phyloP scores from a whole-genome alignment of 1,140 invertebrate genomes.

The Pseudomyrmex concolor region DNA sequence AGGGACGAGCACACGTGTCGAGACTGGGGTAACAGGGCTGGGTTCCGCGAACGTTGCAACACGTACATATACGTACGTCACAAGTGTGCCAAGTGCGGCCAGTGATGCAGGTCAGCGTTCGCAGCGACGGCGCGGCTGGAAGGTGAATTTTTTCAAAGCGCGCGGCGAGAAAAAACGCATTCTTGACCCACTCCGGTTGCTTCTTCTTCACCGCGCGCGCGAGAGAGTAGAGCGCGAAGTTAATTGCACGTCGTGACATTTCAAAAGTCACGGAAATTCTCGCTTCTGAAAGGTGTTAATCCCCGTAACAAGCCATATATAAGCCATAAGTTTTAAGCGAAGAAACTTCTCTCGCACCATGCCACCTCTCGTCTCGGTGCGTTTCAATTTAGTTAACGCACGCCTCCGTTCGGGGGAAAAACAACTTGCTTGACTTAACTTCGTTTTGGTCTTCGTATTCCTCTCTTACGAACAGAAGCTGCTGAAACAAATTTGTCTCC shows the following conservation, averaged over 20 bases:
- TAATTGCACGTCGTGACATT: conserved; percentile 1
- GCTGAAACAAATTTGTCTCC: conserved; percentile 21
- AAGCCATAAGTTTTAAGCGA: background rate
- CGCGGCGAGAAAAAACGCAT: background rate
- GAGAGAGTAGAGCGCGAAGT: background rate
- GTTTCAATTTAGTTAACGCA: conserved; percentile 45
- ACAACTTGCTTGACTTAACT: conserved; percentile 14
- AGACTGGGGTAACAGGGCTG: conserved; percentile 11
- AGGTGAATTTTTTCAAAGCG: background rate
- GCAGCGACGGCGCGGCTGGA: background rate
- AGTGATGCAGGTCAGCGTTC: conserved; percentile 62
- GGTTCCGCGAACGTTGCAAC: background rate
- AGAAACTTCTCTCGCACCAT: background rate
- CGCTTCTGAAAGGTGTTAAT: conserved; percentile 17
- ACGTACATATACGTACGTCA: background rate
- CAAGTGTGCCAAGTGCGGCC: conserved; percentile 26
- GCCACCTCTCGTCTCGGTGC: background rate
- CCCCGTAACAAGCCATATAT: background rate
- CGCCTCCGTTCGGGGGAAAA: background rate
- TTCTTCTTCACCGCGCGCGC: background rate
- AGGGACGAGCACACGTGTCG: conserved; percentile 14
- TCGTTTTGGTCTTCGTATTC: conserved; percentile 9
- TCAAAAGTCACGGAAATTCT: background rate
- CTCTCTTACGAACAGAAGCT: background rate
- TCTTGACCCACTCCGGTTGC: background rate